Evolutionary conservation across 1,140 invertebrate genomes (phyloP).

Genomic region (Coelopa frigida): DNA sequence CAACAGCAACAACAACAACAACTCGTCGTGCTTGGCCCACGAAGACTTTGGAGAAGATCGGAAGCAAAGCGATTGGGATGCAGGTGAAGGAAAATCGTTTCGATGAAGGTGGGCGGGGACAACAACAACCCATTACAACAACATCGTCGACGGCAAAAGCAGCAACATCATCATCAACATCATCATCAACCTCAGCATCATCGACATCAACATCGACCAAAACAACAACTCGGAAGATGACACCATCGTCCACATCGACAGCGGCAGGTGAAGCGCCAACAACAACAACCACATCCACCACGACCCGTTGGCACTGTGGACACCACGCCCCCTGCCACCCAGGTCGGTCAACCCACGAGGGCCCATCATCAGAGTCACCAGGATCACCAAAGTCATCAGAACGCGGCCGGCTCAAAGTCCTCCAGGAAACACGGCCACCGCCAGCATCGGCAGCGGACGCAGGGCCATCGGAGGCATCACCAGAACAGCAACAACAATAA

Average conservation of each 20-base stretch:
- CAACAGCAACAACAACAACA: slow-evolving; percentile 4
- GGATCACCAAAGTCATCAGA: not conserved
- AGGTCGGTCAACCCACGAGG: not conserved
- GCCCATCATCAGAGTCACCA: not conserved
- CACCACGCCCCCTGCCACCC: not conserved
- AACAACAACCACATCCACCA: slow-evolving; percentile 2
- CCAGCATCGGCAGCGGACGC: slow-evolving; percentile 1
- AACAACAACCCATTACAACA: slow-evolving; percentile 9
- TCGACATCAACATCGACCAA: slow-evolving; percentile 4
- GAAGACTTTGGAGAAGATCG: too few species aligned
- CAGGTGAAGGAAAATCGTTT: too few species aligned
- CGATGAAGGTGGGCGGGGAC: too few species aligned
- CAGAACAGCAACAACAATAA: slow-evolving; percentile 9
- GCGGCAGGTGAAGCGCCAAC: not conserved
- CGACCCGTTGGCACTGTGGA: too few species aligned
- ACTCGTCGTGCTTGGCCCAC: too few species aligned
- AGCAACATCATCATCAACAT: slow-evolving; percentile 7
- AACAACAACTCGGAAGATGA: slow-evolving; percentile 3
- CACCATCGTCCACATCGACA: not conserved
- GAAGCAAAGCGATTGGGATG: too few species aligned
- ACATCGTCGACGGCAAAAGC: not conserved
- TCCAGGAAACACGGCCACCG: too few species aligned
- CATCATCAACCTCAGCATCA: not conserved
- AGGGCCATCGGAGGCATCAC: not conserved
- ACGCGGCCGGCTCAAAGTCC: too few species aligned